A percentile compares a stretch with the other conserved stretches of the same genome.
phyloP scores from a whole-genome alignment of 2,797 vertebrate species.

The Pipistrellus kuhlii region DNA sequence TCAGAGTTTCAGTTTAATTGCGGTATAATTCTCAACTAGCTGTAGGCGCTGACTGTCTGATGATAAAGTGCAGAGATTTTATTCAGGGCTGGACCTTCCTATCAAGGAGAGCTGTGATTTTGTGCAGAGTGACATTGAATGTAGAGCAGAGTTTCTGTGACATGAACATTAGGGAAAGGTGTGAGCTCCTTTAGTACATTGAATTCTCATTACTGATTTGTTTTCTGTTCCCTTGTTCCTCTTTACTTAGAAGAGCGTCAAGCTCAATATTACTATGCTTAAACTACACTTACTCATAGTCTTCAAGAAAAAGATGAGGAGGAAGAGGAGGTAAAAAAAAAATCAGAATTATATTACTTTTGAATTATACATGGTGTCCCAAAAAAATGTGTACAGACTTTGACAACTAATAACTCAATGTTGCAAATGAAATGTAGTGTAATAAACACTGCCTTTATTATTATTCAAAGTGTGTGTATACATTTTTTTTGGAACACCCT shows the following conservation, averaged over 20 bases:
- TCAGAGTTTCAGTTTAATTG: slow-evolving; percentile 68
- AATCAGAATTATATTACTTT: slow-evolving; percentile 23
- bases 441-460: neutral
- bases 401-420: neutral
- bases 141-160: neutral
- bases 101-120: neutral
- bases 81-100: neutral
- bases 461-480: neutral
- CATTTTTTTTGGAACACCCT: neutral
- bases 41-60: neutral
- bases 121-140: neutral
- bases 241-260: neutral
- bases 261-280: neutral
- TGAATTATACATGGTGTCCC: neutral
- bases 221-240: neutral
- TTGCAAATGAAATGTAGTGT: neutral
- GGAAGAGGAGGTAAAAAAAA: slow-evolving; percentile 12
- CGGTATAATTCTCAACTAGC: neutral
- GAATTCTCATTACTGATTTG: neutral
- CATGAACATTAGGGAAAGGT: neutral
- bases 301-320: neutral
- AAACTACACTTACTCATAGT: neutral
- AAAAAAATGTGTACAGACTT: neutral
- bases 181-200: neutral
- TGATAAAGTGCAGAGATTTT: neutral